Evolutionary conservation across 2,797 vertebrate genomes (phyloP), one percentile per base, ranked within the genome.

Genomic region (Cyprinella venusta): DNA sequence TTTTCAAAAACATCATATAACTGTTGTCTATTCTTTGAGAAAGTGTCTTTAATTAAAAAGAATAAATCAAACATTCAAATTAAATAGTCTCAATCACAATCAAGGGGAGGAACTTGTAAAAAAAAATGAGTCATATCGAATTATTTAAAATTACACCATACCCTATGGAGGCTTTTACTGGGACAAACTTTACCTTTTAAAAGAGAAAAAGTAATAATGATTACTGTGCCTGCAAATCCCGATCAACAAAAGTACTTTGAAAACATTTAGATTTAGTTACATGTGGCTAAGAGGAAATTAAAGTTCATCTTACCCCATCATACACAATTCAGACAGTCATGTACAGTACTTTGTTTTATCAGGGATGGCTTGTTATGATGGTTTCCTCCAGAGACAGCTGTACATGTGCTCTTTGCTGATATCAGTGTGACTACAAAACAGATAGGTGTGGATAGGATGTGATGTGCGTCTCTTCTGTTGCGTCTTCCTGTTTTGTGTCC

Each of bases 401-500:
- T 36, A 59, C 38, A 69, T 77, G 64, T 77, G 50, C 7, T 69
- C 16, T 83, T 18, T 45, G 33, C 64, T 83, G 81, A 76, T 83
- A 83, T 50, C 26, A 38, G 9, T 69, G 24, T 59, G 26, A 50
- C 12, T 50, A 33, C 15, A 63, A 61, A 68, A 24, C 19, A 48
- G 33, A 75, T 69, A 64, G 15, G 21, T 45, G 33, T 54, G 50
- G 30, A 48, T 76, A 54, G 64, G 40, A 77, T 48, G 42, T 69
- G 13, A 70, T 83, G 54, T 36, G 6, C 1, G 4, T 54, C 4
- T 38, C 26, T 61, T 68, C 45, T 63, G 8, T 76, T 12, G 56
- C 16, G n/a, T 24, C 38, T 90, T 91, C 90, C 89, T 91, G 88
- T 68, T 59, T 38, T 74, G 64, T 86, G 19, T 61, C 40, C 72